A percentile compares a stretch with the other conserved stretches of the same genome.
phyloP scores from a whole-genome alignment of 2,797 vertebrate species.

The Sebastolobus alascanus region DNA sequence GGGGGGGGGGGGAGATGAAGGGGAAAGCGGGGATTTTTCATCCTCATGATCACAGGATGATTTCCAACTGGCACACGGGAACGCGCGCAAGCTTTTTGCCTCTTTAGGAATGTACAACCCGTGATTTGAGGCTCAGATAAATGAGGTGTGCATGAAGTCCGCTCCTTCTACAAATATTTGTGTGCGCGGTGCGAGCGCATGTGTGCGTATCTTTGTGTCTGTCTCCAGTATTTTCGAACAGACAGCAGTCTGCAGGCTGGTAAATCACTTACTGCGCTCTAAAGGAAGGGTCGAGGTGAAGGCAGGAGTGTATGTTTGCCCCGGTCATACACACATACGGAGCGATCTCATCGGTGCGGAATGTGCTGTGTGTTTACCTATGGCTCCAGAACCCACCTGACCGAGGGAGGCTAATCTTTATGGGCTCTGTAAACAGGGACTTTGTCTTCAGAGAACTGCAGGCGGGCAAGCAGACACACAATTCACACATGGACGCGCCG shows the following conservation, averaged over 20 bases:
- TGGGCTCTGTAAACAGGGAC: conserved; percentile 88
- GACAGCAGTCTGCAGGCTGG: conserved; percentile 81
- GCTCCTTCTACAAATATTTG: conserved; percentile 85
- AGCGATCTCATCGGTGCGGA: conserved; percentile 86
- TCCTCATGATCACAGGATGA: conserved; percentile 77
- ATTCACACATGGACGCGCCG: conserved; percentile 59
- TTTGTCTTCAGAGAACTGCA: conserved; percentile 83
- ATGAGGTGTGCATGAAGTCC: conserved; percentile 81
- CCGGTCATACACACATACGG: conserved; percentile 79
- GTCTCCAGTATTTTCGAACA: conserved; percentile 79
- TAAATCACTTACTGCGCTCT: conserved; percentile 87
- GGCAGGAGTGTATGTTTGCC: conserved; percentile 86
- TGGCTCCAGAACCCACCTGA: conserved; percentile 87
- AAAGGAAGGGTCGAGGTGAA: conserved; percentile 81
- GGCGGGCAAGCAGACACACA: conserved; percentile 63
- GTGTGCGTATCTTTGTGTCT: conserved; percentile 72
- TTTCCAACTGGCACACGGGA: conserved; percentile 67
- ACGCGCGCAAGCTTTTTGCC: conserved; percentile 43
- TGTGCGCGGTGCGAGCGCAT: conserved; percentile 53
- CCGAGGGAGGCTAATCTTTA: conserved; percentile 87
- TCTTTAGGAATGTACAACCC: conserved; percentile 76
- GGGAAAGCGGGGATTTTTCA: conserved; percentile 63
- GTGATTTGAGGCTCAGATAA: conserved; percentile 79
- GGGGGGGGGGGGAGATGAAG: conserved; percentile 52
- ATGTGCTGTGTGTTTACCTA: conserved; percentile 87